Conservation (phyloP, 2,888 invertebrate genomes). For the Iphiclides podalirius region DNA sequence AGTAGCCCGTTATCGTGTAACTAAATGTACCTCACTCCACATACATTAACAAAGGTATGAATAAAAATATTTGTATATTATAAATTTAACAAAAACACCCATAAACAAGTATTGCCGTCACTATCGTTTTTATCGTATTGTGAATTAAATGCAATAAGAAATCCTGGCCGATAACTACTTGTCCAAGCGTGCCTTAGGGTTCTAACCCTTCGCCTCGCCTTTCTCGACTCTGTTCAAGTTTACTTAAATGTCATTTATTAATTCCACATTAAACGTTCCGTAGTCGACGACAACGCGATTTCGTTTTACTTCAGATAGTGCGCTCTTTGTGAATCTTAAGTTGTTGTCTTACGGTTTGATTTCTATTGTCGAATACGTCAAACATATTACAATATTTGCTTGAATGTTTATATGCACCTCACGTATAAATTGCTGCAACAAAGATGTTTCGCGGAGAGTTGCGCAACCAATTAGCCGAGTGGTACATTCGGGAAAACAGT, state of each 20-base stretch:
- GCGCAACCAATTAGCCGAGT: slow-evolving; percentile 60
- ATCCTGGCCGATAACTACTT: no score
- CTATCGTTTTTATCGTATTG: no score
- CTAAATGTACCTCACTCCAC: no score
- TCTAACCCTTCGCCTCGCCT: slow-evolving; percentile 44
- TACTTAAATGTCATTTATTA: slow-evolving; percentile 55
- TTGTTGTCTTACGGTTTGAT: slow-evolving; percentile 27
- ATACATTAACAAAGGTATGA: no score
- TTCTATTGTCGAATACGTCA: slow-evolving; percentile 28
- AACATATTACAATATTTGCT: slow-evolving; percentile 29
- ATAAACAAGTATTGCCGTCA: no score
- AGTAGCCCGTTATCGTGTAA: no score
- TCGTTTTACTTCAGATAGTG: slow-evolving; percentile 23
- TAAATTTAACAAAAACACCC: no score
- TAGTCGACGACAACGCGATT: slow-evolving; percentile 44
- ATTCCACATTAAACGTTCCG: slow-evolving; percentile 55
- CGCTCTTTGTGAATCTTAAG: slow-evolving; percentile 34
- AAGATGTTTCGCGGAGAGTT: slow-evolving; percentile 47
- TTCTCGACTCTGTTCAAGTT: slow-evolving; percentile 65
- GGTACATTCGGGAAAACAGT: slow-evolving; percentile 35
- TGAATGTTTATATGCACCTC: slow-evolving; percentile 40
- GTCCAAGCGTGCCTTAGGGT: no score
- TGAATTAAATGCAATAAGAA: no score
- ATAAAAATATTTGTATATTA: no score
- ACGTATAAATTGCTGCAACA: slow-evolving; percentile 51